Evolutionary conservation across 2,888 invertebrate genomes (phyloP).

Genomic region (Pristionchus mayeri): DNA sequence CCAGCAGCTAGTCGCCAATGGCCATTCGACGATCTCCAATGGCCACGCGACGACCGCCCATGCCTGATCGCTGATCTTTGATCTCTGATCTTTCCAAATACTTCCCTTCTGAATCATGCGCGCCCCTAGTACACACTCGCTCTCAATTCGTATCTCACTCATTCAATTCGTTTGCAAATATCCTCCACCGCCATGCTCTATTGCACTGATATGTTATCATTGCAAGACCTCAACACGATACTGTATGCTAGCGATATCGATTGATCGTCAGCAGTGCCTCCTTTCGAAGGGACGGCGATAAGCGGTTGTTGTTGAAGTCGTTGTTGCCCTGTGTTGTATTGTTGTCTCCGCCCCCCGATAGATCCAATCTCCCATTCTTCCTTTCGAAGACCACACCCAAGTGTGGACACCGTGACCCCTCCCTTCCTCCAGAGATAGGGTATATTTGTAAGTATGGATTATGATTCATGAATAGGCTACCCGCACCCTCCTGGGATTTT

Average conservation of each 20-base stretch:
- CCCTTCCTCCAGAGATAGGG: background rate
- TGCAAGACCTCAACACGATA: background rate
- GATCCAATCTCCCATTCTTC: slow-evolving; percentile 24
- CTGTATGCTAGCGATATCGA: slow-evolving; percentile 17
- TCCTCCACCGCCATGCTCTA: background rate
- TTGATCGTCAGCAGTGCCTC: background rate
- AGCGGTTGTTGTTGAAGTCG: slow-evolving; percentile 14
- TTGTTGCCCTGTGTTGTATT: slow-evolving; percentile 24
- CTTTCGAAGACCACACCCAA: background rate
- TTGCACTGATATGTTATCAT: slow-evolving; percentile 1
- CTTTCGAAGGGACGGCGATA: background rate
- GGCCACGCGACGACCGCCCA: background rate
- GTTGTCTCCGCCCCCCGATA: background rate
- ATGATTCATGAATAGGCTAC: slow-evolving; percentile 19
- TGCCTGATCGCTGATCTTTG: slow-evolving; percentile 1
- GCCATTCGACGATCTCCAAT: slow-evolving; percentile 8
- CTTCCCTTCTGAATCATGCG: slow-evolving; percentile 8
- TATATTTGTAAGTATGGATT: background rate
- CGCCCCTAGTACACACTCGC: background rate
- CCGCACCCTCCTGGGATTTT: background rate
- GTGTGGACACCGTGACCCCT: background rate
- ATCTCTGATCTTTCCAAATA: background rate
- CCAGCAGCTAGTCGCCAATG: slow-evolving; percentile 39
- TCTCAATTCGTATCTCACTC: slow-evolving; percentile 33
- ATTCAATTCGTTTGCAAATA: background rate